Evolutionary conservation across 2,888 invertebrate genomes (phyloP).

Genomic region (Homarus gammarus): DNA sequence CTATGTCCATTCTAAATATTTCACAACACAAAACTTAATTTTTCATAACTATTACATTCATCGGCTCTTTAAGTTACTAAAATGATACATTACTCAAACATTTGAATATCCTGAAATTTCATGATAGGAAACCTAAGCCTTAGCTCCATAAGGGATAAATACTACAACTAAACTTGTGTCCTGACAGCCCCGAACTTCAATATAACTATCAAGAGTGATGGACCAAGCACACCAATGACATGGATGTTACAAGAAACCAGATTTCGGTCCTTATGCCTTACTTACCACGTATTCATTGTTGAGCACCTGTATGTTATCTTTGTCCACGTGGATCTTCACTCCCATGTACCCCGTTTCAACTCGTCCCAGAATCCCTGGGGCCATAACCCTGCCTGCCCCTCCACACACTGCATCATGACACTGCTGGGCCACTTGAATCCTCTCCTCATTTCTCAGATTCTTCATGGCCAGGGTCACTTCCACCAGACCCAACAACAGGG

Average conservation of each 20-base stretch:
- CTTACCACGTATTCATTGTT: conserved; percentile 23
- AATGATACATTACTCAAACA: too few relatives aligned
- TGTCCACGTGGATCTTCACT: conserved; percentile 1
- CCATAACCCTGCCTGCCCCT: neutral
- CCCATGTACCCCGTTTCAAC: neutral
- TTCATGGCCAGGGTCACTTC: conserved; percentile 1
- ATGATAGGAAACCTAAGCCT: too few relatives aligned
- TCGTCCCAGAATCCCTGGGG: neutral
- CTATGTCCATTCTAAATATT: too few relatives aligned
- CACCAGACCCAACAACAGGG: conserved; percentile 24
- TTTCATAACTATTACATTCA: too few relatives aligned
- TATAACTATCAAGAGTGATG: neutral
- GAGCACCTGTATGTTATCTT: neutral
- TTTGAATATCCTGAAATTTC: too few relatives aligned
- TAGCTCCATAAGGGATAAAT: too few relatives aligned
- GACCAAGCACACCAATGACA: too few relatives aligned
- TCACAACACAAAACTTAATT: too few relatives aligned
- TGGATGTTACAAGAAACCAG: too few relatives aligned
- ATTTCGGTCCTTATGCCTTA: neutral
- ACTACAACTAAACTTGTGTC: too few relatives aligned
- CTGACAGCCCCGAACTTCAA: too few relatives aligned
- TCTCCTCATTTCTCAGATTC: neutral
- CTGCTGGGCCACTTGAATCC: neutral
- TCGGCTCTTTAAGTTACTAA: too few relatives aligned
- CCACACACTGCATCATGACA: conserved; percentile 9